Conservation (phyloP, 2,113 vertebrate species). For the Fregetta grallaria region DNA sequence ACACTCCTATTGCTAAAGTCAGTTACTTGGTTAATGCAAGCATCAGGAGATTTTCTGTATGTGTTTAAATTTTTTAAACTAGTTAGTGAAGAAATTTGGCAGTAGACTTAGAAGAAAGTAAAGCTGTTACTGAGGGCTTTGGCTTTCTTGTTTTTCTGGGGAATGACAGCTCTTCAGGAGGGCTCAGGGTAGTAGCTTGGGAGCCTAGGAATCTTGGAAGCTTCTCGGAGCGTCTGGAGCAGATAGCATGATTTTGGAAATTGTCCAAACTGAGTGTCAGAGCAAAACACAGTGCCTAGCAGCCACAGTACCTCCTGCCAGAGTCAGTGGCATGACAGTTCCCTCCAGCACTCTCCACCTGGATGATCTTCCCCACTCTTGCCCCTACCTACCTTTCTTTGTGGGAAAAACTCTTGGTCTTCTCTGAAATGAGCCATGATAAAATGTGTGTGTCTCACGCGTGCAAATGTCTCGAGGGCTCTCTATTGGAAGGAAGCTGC, state of each 20-base stretch:
- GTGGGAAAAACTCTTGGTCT: background rate
- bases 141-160: background rate
- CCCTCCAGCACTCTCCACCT: background rate
- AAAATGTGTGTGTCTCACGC: background rate
- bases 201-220: slow-evolving; percentile 3
- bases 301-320: background rate
- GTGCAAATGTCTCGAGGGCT: background rate
- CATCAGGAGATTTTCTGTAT: background rate
- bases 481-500: slow-evolving; percentile 28
- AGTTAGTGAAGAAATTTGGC: background rate
- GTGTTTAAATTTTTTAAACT: background rate
- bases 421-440: background rate
- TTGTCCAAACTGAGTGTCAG: background rate
- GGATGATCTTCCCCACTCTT: background rate
- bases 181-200: background rate
- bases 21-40: background rate
- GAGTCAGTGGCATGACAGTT: background rate
- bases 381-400: background rate
- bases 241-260: background rate
- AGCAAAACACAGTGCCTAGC: background rate
- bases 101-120: background rate
- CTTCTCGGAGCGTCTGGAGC: background rate
- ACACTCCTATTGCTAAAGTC: background rate
- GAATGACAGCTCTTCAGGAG: background rate
- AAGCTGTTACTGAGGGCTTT: background rate